Evolutionary conservation across 1,140 invertebrate genomes (phyloP).

Genomic region (Drosophila suzukii): DNA sequence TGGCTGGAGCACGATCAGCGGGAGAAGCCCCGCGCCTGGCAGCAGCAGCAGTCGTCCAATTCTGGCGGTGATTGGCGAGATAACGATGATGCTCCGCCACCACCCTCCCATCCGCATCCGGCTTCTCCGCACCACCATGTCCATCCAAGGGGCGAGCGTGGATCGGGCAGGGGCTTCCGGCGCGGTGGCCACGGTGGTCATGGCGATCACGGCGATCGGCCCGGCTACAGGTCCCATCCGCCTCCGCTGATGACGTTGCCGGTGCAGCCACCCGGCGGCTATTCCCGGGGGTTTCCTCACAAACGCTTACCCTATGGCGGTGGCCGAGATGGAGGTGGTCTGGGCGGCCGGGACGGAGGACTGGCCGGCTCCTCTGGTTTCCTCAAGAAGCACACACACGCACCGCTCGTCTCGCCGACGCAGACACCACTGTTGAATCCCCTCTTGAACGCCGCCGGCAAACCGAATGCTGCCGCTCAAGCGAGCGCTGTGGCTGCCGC

Average conservation of each 20-base stretch:
- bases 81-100: conserved; percentile 49
- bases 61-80: conserved; percentile 72
- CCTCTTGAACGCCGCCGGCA: conserved; percentile 3
- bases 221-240: conserved; percentile 72
- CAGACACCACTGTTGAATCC: conserved; percentile 37
- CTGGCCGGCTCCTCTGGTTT: conserved; percentile 21
- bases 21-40: conserved; percentile 69
- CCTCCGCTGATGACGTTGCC: conserved; percentile 78
- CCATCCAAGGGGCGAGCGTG: conserved; percentile 64
- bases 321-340: conserved; percentile 29
- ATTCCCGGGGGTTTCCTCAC: conserved; percentile 70
- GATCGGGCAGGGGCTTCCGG: conserved; percentile 63
- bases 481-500: conserved; percentile 75
- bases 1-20: conserved; percentile 78
- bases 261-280: conserved; percentile 73
- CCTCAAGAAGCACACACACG: conserved; percentile 60
- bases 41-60: conserved; percentile 36
- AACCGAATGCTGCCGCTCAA: conserved; percentile 67
- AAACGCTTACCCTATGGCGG: conserved; percentile 73
- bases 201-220: conserved; percentile 52
- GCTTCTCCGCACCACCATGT: conserved; percentile 67
- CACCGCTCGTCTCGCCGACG: conserved; percentile 21
- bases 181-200: conserved; percentile 63
- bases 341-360: conserved; percentile 13
- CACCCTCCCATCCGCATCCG: conserved; percentile 27